A percentile compares a stretch with the other conserved stretches of the same genome.
phyloP scores from a whole-genome alignment of 37 sponge, comb jelly and placozoan species.

The Cliona cf. orientalis region DNA sequence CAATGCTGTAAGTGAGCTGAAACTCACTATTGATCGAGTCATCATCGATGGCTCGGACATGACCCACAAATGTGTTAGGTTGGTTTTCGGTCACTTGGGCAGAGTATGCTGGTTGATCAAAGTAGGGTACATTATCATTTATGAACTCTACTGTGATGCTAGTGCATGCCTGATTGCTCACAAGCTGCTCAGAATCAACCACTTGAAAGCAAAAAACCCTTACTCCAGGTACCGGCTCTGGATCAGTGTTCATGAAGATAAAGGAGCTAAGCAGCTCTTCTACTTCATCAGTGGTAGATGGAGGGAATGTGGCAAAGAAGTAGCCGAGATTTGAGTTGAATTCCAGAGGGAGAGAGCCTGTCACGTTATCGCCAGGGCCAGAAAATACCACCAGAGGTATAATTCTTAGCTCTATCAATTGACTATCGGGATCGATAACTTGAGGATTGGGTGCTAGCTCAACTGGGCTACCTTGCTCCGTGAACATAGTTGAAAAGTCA shows the following conservation, averaged over 20 bases:
- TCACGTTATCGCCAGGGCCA: slow-evolving; percentile 24
- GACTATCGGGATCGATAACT: slow-evolving; percentile 39
- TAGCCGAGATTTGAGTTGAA: not conserved
- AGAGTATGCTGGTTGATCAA: not conserved
- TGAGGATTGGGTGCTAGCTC: slow-evolving; percentile 4
- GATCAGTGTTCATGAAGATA: slow-evolving; percentile 9
- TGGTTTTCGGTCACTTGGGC: slow-evolving; percentile 36
- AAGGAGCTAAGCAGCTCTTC: slow-evolving; percentile 21
- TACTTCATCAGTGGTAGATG: slow-evolving; percentile 1
- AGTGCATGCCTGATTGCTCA: slow-evolving; percentile 39
- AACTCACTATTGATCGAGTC: slow-evolving; percentile 35
- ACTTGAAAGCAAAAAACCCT: slow-evolving; percentile 54
- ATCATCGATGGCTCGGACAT: slow-evolving; percentile 44
- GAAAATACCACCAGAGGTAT: not conserved
- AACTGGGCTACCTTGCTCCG: slow-evolving; percentile 49
- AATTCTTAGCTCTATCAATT: not conserved
- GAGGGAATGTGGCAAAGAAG: not conserved
- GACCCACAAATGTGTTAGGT: not conserved
- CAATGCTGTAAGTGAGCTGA: slow-evolving; percentile 11
- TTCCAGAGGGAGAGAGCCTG: not conserved
- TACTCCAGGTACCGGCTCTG: slow-evolving; percentile 50
- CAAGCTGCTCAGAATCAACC: slow-evolving; percentile 5
- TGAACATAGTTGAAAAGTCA: not conserved
- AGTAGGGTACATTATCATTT: slow-evolving; percentile 61
- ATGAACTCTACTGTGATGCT: slow-evolving; percentile 11